A percentile compares a stretch with the other conserved stretches of the same genome.
phyloP scores from a whole-genome alignment of 2,113 vertebrate genomes.

The Petromus typicus region DNA sequence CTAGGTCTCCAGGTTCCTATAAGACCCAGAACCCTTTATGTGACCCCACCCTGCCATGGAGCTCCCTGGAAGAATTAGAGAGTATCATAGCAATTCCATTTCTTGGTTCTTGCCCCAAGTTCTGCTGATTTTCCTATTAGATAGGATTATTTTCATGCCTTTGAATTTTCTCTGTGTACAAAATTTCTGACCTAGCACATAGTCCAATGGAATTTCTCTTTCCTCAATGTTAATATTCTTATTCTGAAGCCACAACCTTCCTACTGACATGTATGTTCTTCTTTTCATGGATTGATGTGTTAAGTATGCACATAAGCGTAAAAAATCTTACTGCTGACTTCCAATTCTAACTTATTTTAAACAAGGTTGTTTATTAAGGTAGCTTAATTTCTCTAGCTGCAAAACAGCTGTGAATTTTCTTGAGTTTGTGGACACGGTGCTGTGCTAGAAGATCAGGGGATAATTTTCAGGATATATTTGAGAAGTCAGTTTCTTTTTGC shows the following conservation, averaged over 20 bases:
- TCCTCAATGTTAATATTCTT: neutral
- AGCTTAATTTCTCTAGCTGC: conserved; percentile 31
- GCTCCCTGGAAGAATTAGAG: neutral
- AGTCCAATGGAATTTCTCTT: conserved; percentile 3
- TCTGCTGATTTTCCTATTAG: conserved; percentile 9
- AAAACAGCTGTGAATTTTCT: too few species aligned
- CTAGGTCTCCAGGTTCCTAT: neutral
- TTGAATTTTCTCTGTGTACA: neutral
- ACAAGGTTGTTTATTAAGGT: conserved; percentile 28
- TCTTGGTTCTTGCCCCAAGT: neutral
- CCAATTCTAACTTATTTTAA: conserved; percentile 38
- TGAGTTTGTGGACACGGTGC: too few species aligned
- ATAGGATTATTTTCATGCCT: neutral
- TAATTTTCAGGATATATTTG: conserved; percentile 8
- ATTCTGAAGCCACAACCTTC: conserved; percentile 26
- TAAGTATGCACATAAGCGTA: neutral
- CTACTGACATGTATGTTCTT: neutral
- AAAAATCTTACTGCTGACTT: conserved; percentile 1
- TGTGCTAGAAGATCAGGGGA: neutral
- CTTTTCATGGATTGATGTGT: neutral
- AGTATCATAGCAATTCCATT: neutral
- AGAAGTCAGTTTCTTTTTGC: conserved; percentile 25
- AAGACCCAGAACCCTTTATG: neutral
- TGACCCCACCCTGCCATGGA: neutral
- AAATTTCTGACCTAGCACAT: neutral